A percentile compares a stretch with the other conserved stretches of the same genome.
These are phyloP conservation scores for Orchestes rusci DNA, from an alignment of 2,888 invertebrate genomes.

Conservation along the genomic window DNA sequence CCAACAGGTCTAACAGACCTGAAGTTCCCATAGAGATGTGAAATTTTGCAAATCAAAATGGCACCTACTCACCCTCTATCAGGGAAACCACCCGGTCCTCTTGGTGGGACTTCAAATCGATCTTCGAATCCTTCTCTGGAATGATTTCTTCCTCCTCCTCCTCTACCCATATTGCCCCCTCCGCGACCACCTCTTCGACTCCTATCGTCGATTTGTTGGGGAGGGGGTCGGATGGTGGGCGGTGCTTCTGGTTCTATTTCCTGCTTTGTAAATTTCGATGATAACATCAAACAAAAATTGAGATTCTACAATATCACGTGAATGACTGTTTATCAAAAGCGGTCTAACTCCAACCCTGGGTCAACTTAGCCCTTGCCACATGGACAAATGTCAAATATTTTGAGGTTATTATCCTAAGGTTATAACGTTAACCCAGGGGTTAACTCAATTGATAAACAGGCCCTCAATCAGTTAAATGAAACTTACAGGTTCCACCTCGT, in stretches of 20 bases:
- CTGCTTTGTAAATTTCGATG: slow-evolving; percentile 1
- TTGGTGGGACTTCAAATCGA: slow-evolving; percentile 5
- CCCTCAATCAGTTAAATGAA: background rate
- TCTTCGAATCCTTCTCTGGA: slow-evolving; percentile 28
- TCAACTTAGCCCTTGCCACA: too few species aligned
- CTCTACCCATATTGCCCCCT: slow-evolving; percentile 13
- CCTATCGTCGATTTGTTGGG: slow-evolving; percentile 24
- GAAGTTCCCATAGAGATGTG: background rate
- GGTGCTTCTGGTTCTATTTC: slow-evolving; percentile 17
- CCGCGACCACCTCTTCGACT: slow-evolving; percentile 17
- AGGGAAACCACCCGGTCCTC: slow-evolving; percentile 2
- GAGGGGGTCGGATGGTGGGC: slow-evolving; percentile 29
- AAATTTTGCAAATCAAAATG: background rate
- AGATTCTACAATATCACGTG: background rate
- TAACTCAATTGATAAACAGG: background rate
- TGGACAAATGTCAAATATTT: too few species aligned
- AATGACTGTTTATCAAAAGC: background rate
- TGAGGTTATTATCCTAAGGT: background rate
- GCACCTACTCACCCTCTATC: slow-evolving; percentile 4
- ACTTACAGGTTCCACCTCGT: background rate
- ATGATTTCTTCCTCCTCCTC: slow-evolving; percentile 19
- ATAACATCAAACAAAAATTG: background rate
- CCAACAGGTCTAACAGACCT: too few species aligned
- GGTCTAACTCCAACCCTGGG: too few species aligned
- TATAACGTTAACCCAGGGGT: too few species aligned